Conservation (phyloP, 2,113 vertebrate genomes). For the Macaca fascicularis region T2T-MFA8v1.1 NC_088376.1:172792501-172793000, state of each 20-base stretch:
- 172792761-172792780: not conserved
- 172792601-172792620: not conserved
- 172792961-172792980: not conserved
- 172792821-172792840: not conserved
- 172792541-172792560: not conserved
- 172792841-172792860: not conserved
- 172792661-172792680: not conserved
- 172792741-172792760: not conserved
- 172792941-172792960: not conserved
- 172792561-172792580: not conserved
- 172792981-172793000: not conserved
- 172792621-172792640: not conserved
- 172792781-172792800: not conserved
- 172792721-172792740: not conserved
- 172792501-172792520: not conserved
- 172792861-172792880: not conserved
- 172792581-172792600: not conserved
- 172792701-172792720: not conserved
- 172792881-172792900: not conserved
- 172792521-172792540: not conserved
- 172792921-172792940: not conserved
- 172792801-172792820: not conserved
- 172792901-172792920: not conserved
- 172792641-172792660: not conserved
- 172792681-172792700: not conserved